phyloP scores from a whole-genome alignment of 2,797 vertebrate genomes.

The Octomys mimax region DNA sequence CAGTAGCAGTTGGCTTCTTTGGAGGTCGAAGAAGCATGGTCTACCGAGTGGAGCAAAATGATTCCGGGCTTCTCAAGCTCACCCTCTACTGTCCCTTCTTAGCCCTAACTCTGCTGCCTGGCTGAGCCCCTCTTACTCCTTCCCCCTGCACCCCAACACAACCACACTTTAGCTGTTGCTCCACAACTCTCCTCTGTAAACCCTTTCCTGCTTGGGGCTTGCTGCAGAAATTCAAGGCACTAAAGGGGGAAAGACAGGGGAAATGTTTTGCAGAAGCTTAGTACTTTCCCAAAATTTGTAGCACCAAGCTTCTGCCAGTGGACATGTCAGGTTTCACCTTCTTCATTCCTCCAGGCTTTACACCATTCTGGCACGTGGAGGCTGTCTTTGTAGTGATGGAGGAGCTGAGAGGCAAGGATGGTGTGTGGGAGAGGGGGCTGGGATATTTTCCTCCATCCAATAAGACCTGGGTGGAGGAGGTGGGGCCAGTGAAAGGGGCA shows the following conservation, averaged over 20 bases:
- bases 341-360: not conserved
- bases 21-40: not conserved
- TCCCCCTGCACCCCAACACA: not conserved
- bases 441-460: not conserved
- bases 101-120: not conserved
- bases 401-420: not conserved
- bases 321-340: not conserved
- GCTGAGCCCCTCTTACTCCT: not conserved
- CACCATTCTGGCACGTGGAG: accelerated
- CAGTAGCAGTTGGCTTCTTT: not conserved
- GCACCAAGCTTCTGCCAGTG: not conserved
- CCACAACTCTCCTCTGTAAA: not conserved
- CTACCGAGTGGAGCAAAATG: not conserved
- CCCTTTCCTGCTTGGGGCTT: not conserved
- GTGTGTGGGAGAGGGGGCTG: not conserved
- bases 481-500: not conserved
- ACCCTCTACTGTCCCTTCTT: not conserved
- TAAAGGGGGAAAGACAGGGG: not conserved
- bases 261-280: not conserved
- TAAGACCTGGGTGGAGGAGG: not conserved
- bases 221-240: conserved; percentile 24
- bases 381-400: not conserved
- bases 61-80: not conserved
- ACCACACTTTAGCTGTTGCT: not conserved
- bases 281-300: not conserved